These are phyloP conservation scores for Alces alces DNA, from an alignment of 2,113 vertebrate genomes.

Conservation along the genomic window DNA sequence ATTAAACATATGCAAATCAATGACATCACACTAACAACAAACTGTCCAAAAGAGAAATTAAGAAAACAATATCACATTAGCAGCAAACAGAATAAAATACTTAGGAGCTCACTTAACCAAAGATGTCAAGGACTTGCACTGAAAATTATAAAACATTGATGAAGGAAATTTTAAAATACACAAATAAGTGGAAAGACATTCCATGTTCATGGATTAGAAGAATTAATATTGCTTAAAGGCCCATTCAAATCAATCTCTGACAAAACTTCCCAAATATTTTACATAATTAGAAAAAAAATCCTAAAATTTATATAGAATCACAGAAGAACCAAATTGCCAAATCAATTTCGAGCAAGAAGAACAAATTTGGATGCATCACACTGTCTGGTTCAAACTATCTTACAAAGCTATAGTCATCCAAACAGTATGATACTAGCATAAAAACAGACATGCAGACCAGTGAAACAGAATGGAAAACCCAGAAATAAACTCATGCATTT, in stretches of 20 bases:
- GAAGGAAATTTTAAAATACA: not conserved
- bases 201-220: not conserved
- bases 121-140: not conserved
- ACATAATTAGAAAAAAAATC: not conserved
- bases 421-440: not conserved
- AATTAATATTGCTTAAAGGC: not conserved
- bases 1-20: not conserved
- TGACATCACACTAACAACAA: not conserved
- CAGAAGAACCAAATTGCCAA: not conserved
- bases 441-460: not conserved
- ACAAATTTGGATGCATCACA: not conserved
- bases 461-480: not conserved
- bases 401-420: not conserved
- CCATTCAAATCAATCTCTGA: not conserved
- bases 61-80: not conserved
- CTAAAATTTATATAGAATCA: not conserved
- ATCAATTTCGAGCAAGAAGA: not conserved
- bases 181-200: not conserved
- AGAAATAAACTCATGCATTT: not conserved
- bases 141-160: not conserved
- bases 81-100: not conserved
- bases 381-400: not conserved
- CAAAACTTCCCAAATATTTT: not conserved
- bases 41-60: not conserved
- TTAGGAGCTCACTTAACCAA: not conserved